A percentile compares a stretch with the other conserved stretches of the same genome.
These are phyloP conservation scores for Calameuta pallipes DNA, from an alignment of 2,888 invertebrate species.

Conservation along the genomic window DNA sequence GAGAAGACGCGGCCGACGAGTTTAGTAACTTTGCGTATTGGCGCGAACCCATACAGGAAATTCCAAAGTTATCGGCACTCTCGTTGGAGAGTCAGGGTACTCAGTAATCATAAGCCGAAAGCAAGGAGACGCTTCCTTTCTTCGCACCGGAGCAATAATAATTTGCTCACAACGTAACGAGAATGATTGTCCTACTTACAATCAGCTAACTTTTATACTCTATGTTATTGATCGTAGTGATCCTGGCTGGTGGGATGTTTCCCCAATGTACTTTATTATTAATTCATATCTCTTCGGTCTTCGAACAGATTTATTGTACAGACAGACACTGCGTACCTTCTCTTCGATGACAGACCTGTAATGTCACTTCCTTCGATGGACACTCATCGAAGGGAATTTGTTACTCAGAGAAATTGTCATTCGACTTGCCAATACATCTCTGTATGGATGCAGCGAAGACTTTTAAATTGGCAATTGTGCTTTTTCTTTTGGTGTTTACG, in stretches of 20 bases:
- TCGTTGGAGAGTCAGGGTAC: constrained; percentile 33
- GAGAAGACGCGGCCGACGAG: constrained; percentile 73
- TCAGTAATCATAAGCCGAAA: constrained; percentile 33
- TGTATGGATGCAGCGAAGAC: background rate
- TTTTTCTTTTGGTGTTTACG: constrained; percentile 19
- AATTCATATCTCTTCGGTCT: background rate
- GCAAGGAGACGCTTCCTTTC: background rate
- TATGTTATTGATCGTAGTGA: constrained; percentile 28
- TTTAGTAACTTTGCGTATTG: constrained; percentile 93
- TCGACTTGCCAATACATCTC: background rate
- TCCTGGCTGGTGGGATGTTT: constrained; percentile 30
- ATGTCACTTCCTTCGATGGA: background rate
- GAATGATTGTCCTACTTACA: constrained; percentile 33
- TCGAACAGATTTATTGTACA: background rate
- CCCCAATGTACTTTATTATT: background rate
- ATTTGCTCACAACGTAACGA: constrained; percentile 22
- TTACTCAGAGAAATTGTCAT: background rate
- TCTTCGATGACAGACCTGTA: background rate
- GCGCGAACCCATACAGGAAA: constrained; percentile 85
- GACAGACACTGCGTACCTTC: background rate
- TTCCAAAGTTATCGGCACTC: constrained; percentile 55
- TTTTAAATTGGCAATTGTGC: background rate
- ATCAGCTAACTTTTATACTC: constrained; percentile 48
- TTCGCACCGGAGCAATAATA: constrained; percentile 11
- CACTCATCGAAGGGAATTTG: background rate